A percentile compares a stretch with the other conserved stretches of the same genome.
phyloP scores from a whole-genome alignment of 2,113 vertebrate species.

The Ptyas mucosa region DNA sequence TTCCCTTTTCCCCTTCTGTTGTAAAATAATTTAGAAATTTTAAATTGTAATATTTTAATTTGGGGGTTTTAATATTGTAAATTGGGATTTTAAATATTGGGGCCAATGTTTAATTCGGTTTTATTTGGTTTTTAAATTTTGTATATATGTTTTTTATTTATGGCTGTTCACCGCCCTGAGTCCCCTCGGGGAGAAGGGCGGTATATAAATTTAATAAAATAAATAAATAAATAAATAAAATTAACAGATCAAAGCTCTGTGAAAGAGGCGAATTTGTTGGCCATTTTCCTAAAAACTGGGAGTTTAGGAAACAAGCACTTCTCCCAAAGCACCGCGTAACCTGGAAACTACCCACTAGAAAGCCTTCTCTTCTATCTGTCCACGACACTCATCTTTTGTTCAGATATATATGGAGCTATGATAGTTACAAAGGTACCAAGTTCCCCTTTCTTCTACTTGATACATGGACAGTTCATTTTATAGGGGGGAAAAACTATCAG shows the following conservation, averaged over 20 bases:
- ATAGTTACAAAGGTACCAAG: neutral
- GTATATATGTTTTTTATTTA: too few species aligned
- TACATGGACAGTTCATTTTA: neutral
- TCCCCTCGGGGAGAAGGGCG: too few species aligned
- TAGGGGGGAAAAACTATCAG: neutral
- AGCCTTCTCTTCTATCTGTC: neutral
- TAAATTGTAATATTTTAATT: too few species aligned
- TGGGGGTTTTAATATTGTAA: too few species aligned
- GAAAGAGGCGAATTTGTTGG: neutral
- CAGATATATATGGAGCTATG: neutral
- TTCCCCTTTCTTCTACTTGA: constrained; percentile 3
- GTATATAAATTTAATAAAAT: too few species aligned
- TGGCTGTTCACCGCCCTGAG: too few species aligned
- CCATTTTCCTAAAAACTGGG: neutral
- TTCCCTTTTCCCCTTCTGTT: too few species aligned
- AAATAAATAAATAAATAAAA: too few species aligned
- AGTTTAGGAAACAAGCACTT: neutral
- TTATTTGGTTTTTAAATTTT: too few species aligned
- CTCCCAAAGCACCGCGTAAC: neutral
- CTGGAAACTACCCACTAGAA: neutral
- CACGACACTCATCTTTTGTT: neutral
- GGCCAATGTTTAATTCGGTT: too few species aligned
- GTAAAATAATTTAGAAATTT: too few species aligned
- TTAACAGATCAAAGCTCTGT: neutral
- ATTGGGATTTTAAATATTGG: too few species aligned